Evolutionary conservation across 2,113 vertebrate species (phyloP).

Genomic region (Apodemus sylvaticus): DNA sequence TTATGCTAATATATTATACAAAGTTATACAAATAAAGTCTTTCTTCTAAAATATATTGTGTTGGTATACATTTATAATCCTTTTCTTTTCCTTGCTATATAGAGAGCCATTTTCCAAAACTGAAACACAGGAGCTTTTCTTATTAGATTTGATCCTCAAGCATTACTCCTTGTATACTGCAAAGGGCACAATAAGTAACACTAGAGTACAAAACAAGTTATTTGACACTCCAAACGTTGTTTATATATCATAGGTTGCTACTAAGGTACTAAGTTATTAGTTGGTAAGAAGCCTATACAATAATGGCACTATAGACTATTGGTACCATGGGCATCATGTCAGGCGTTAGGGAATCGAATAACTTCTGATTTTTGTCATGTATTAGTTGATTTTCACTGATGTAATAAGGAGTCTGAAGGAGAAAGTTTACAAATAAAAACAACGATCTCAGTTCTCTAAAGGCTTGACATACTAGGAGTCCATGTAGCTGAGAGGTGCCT

Average conservation of each 20-base stretch:
- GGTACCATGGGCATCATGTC: background rate
- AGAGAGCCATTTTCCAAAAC: background rate
- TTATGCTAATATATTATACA: background rate
- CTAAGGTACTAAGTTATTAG: background rate
- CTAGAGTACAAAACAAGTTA: background rate
- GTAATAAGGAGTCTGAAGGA: background rate
- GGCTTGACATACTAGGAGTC: background rate
- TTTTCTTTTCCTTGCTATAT: background rate
- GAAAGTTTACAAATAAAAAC: background rate
- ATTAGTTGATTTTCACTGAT: background rate
- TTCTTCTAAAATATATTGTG: background rate
- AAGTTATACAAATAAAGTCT: background rate
- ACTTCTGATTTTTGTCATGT: background rate
- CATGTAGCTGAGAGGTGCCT: background rate
- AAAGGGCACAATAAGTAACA: background rate
- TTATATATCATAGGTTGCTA: background rate
- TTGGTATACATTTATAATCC: background rate
- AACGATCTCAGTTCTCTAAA: background rate
- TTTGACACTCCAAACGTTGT: background rate
- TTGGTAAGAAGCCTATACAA: background rate
- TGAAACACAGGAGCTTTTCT: background rate
- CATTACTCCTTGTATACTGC: background rate
- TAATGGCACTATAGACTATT: background rate
- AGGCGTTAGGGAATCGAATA: background rate
- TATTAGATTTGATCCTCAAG: background rate